These are phyloP conservation scores for Isotomurus palustris DNA, from an alignment of 2,888 invertebrate species.

Conservation along the genomic window DNA sequence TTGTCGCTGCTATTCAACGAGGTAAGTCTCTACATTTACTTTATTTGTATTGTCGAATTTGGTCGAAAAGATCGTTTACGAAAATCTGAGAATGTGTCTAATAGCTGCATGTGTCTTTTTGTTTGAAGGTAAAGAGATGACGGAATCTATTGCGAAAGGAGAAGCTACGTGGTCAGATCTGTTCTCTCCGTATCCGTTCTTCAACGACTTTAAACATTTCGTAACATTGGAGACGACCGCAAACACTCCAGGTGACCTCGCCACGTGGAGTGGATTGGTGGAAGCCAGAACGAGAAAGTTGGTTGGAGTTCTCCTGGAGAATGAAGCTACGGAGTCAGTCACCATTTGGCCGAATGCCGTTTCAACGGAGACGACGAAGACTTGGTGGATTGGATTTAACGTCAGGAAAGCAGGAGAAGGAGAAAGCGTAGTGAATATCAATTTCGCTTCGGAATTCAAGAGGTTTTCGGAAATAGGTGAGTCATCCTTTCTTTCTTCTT, in stretches of 20 bases:
- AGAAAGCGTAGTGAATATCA: constrained; percentile 83
- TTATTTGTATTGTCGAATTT: too few species aligned
- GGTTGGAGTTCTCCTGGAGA: constrained; percentile 84
- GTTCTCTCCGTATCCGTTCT: constrained; percentile 92
- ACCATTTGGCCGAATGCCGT: constrained; percentile 83
- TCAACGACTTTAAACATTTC: constrained; percentile 92
- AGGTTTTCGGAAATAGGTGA: constrained; percentile 83
- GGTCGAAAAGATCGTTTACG: not conserved
- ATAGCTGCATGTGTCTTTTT: not conserved
- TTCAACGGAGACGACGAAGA: constrained; percentile 29
- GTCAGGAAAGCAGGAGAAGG: constrained; percentile 75
- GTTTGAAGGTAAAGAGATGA: constrained; percentile 59
- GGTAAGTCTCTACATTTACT: too few species aligned
- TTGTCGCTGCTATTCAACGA: constrained; percentile 84
- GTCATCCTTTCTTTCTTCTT: too few species aligned
- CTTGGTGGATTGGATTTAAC: constrained; percentile 96
- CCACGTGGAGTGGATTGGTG: constrained; percentile 94
- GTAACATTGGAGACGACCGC: constrained; percentile 84
- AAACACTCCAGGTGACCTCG: constrained; percentile 73
- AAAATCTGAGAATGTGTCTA: not conserved
- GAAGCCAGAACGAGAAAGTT: constrained; percentile 93
- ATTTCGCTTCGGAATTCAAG: constrained; percentile 88
- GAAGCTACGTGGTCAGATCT: constrained; percentile 83
- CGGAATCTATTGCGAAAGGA: constrained; percentile 79
- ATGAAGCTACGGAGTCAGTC: constrained; percentile 83